phyloP scores from a whole-genome alignment of 2,888 invertebrate genomes.

The Chymomyza amoena region DNA sequence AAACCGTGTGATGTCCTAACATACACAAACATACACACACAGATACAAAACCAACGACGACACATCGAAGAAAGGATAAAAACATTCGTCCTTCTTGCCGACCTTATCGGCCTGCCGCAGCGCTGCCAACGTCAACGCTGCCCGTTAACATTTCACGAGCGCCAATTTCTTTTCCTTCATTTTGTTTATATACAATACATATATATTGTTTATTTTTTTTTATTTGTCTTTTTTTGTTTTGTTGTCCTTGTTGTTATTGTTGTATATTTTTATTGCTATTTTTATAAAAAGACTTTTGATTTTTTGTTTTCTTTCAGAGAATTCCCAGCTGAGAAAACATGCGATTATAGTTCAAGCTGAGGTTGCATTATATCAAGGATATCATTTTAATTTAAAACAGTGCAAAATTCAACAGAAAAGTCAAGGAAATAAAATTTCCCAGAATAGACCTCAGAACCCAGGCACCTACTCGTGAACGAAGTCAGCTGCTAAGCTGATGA shows the following conservation, averaged over 20 bases:
- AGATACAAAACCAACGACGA: conserved; percentile 33
- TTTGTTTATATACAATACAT: conserved; percentile 50
- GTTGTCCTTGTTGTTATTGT: background rate
- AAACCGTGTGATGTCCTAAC: conserved; percentile 71
- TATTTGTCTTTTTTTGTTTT: conserved; percentile 15
- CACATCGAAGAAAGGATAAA: conserved; percentile 70
- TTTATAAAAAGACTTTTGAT: background rate
- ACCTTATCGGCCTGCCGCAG: background rate
- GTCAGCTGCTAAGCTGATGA: too few relatives aligned
- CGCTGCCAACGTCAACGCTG: conserved; percentile 29
- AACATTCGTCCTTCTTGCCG: conserved; percentile 46
- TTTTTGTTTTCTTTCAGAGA: too few relatives aligned
- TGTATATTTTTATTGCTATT: conserved; percentile 26
- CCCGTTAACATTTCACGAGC: conserved; percentile 64
- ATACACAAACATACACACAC: conserved; percentile 54
- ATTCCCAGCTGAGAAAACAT: too few relatives aligned
- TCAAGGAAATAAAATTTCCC: too few relatives aligned
- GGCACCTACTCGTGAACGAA: too few relatives aligned
- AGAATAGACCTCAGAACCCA: too few relatives aligned
- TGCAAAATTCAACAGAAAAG: too few relatives aligned
- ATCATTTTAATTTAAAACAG: too few relatives aligned
- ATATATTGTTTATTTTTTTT: conserved; percentile 18
- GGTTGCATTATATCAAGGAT: too few relatives aligned
- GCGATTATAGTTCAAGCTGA: too few relatives aligned
- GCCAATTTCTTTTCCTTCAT: conserved; percentile 61